A percentile compares a stretch with the other conserved stretches of the same genome.
These are phyloP conservation scores for Poeciliopsis prolifica DNA, from an alignment of 2,113 vertebrate genomes.

Conservation along the genomic window DNA sequence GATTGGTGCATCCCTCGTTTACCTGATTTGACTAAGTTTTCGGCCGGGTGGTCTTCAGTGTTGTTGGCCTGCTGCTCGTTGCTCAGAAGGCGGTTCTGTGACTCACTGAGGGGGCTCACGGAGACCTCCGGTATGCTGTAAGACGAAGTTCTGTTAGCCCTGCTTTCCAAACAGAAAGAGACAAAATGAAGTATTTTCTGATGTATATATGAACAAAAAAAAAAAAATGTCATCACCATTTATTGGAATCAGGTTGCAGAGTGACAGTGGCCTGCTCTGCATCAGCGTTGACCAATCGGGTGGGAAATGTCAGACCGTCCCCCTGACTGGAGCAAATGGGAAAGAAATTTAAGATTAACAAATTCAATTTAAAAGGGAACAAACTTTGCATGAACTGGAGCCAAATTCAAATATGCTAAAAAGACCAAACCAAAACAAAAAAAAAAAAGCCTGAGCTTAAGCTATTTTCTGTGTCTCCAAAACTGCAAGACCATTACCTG, in stretches of 20 bases:
- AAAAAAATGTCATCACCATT: constrained; percentile 78
- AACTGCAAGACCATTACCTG: constrained; percentile 81
- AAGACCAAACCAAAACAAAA: background rate
- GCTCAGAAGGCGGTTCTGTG: constrained; percentile 88
- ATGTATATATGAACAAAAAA: no score
- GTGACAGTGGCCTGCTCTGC: constrained; percentile 84
- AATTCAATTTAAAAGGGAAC: background rate
- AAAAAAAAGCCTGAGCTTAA: background rate
- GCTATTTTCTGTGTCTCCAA: background rate
- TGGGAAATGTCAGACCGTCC: constrained; percentile 92
- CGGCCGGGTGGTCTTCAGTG: constrained; percentile 76
- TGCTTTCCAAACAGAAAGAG: background rate
- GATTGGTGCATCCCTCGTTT: no score
- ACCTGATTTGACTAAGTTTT: constrained; percentile 84
- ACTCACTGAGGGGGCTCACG: constrained; percentile 87
- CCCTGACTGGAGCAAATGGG: constrained; percentile 84
- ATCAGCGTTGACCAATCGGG: constrained; percentile 88
- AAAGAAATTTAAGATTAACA: constrained; percentile 13
- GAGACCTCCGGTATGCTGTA: constrained; percentile 79
- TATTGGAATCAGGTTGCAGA: constrained; percentile 82
- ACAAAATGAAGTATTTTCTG: background rate
- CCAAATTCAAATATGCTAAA: no score
- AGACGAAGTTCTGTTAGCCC: background rate
- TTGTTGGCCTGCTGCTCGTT: constrained; percentile 83
- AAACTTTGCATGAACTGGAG: background rate